These are phyloP conservation scores for Apistogramma diplotaenia DNA, from an alignment of 2,113 vertebrate genomes.

Conservation along the genomic window DNA sequence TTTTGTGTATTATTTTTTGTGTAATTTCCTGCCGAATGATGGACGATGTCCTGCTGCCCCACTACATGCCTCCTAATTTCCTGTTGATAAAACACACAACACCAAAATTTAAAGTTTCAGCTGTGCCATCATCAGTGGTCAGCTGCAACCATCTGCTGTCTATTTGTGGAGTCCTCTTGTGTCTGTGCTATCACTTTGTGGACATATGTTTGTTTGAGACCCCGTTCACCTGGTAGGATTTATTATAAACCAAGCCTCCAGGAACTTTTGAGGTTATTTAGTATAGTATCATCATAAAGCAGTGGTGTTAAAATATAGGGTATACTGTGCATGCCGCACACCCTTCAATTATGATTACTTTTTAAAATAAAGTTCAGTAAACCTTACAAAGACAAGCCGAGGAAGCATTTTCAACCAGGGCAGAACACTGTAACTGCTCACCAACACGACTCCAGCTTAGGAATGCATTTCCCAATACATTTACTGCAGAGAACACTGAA, in stretches of 20 bases:
- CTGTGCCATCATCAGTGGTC: not conserved
- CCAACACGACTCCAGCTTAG: not conserved
- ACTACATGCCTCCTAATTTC: conserved; percentile 16
- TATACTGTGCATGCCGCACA: not conserved
- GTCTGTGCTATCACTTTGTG: not conserved
- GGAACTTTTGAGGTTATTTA: not conserved
- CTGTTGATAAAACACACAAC: conserved; percentile 10
- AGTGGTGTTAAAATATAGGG: not conserved
- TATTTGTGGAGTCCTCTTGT: not conserved
- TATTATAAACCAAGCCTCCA: not conserved
- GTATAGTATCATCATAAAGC: not conserved
- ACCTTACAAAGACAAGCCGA: no score
- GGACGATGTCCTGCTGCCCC: not conserved
- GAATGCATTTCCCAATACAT: not conserved
- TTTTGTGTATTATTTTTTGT: not conserved
- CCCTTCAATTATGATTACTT: not conserved
- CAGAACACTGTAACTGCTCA: not conserved
- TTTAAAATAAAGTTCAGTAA: not conserved
- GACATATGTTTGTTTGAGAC: not conserved
- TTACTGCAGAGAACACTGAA: not conserved
- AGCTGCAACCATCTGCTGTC: not conserved
- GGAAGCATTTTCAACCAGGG: not conserved
- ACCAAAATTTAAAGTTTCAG: not conserved
- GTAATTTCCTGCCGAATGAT: conserved; percentile 20
- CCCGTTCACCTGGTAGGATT: not conserved